Percentiles rank a stretch among this genome's conserved stretches.
These are phyloP conservation scores for Drosophila melanica DNA, from an alignment of 1,140 invertebrate species.

Conservation along the genomic window DNA sequence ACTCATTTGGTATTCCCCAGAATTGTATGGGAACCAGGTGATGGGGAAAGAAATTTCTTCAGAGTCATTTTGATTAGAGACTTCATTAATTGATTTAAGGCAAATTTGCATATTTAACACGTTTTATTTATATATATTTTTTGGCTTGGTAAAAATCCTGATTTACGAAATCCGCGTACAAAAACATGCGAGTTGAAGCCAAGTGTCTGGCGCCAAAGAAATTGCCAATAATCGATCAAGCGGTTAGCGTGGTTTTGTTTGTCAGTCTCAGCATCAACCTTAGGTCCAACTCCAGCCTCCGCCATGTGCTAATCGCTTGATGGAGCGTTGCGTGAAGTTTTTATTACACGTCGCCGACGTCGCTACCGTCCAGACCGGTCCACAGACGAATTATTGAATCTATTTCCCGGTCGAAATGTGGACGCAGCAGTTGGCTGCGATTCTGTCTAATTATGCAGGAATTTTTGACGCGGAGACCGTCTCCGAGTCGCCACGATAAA, in stretches of 20 bases:
- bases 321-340: conserved; percentile 61
- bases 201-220: conserved; percentile 76
- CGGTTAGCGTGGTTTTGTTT: conserved; percentile 43
- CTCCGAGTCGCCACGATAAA: conserved; percentile 75
- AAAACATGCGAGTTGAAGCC: conserved; percentile 41
- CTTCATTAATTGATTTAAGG: conserved; percentile 65
- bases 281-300: conserved; percentile 45
- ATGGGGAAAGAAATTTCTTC: conserved; percentile 70
- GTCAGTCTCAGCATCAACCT: conserved; percentile 20
- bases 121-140: conserved; percentile 18
- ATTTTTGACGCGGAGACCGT: conserved; percentile 59
- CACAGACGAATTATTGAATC: conserved; percentile 45
- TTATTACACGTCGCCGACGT: conserved; percentile 66
- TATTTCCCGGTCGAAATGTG: conserved; percentile 60
- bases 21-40: conserved; percentile 28
- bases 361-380: conserved; percentile 70
- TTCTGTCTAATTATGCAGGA: conserved; percentile 71
- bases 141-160: conserved; percentile 25
- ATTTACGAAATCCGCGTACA: conserved; percentile 59
- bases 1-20: conserved; percentile 64
- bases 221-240: conserved; percentile 77
- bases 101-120: conserved; percentile 76
- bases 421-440: conserved; percentile 18
- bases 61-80: conserved; percentile 41
- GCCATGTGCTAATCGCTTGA: conserved; percentile 44